Conservation (phyloP, 2,797 vertebrate species). For the Dicrostonyx torquatus region DNA sequence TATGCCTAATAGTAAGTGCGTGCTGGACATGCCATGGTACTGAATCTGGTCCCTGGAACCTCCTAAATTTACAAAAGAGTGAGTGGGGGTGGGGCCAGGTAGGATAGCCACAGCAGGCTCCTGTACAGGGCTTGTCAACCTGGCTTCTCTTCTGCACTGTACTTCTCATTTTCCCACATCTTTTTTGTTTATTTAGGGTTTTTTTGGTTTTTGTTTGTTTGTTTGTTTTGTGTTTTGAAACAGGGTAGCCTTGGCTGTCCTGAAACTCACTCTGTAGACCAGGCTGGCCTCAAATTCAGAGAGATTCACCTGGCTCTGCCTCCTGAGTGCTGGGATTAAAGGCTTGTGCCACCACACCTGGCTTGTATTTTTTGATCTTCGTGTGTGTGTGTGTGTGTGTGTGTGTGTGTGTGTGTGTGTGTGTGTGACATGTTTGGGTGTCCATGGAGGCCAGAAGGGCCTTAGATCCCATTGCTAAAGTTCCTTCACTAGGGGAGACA, state of each 20-base stretch:
- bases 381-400: not conserved
- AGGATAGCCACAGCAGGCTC: not conserved
- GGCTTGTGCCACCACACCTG: not conserved
- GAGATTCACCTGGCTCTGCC: not conserved
- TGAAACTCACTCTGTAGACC: not conserved
- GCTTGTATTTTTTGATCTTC: not conserved
- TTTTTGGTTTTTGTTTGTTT: not conserved
- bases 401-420: not conserved
- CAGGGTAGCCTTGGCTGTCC: not conserved
- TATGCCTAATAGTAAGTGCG: not conserved
- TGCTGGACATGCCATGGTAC: not conserved
- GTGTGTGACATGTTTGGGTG: not conserved
- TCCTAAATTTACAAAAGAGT: not conserved
- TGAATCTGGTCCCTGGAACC: not conserved
- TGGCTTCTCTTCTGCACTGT: not conserved
- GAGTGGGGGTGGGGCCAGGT: no score
- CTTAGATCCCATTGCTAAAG: not conserved
- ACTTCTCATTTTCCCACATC: not conserved
- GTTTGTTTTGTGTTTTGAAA: not conserved
- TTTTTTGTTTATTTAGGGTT: no score
- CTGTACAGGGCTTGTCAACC: not conserved
- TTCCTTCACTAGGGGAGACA: not conserved
- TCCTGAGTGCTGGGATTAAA: not conserved
- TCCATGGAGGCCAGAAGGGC: not conserved
- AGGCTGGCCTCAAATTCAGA: not conserved